Conservation (phyloP, 2,113 vertebrate species). For the Willisornis vidua region DNA sequence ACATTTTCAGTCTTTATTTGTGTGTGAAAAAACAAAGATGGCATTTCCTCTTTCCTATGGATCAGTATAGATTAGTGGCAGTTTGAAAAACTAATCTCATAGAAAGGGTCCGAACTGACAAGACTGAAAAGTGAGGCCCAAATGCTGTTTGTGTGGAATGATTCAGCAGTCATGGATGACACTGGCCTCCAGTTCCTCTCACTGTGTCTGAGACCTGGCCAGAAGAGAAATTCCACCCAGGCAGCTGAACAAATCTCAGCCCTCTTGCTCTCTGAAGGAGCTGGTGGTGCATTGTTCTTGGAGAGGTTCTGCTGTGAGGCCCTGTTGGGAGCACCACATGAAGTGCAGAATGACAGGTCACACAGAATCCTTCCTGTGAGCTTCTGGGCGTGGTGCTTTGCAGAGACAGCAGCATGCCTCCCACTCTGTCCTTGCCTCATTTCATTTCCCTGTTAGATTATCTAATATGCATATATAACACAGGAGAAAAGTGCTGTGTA, state of each 20-base stretch:
- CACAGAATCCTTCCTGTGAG: neutral
- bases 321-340: neutral
- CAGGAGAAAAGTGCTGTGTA: neutral
- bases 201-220: neutral
- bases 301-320: neutral
- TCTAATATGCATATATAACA: neutral
- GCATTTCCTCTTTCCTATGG: neutral
- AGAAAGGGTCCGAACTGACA: neutral
- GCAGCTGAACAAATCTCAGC: neutral
- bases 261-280: neutral
- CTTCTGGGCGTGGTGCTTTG: neutral
- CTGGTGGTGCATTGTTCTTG: neutral
- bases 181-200: neutral
- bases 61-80: neutral
- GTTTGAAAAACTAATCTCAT: neutral
- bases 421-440: conserved; percentile 4
- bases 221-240: neutral
- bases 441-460: conserved; percentile 12
- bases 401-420: neutral
- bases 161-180: neutral
- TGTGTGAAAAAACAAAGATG: neutral
- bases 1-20: neutral
- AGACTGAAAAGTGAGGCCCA: neutral
- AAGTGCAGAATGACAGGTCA: neutral
- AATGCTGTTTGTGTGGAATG: neutral